These are phyloP conservation scores for Podotricha telesiphe DNA, from an alignment of 2,888 invertebrate species.

Conservation along the genomic window DNA sequence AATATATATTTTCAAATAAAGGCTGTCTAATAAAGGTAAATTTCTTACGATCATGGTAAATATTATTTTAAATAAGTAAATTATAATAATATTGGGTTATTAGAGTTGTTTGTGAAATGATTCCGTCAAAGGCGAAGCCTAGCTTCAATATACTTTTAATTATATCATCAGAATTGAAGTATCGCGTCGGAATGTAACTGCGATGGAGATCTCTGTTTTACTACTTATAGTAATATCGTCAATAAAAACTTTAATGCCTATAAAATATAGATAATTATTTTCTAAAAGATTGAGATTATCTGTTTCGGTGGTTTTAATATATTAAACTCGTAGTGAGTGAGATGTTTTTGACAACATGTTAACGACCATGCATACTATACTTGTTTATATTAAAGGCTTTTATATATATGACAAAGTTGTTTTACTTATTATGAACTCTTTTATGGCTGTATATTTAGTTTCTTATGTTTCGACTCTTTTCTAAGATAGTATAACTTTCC, in stretches of 20 bases:
- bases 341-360: neutral
- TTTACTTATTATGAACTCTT: neutral
- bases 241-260: conserved; percentile 7
- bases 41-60: neutral
- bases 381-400: neutral
- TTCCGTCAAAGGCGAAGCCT: neutral
- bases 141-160: conserved; percentile 10
- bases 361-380: neutral
- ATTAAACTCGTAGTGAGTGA: too few relatives aligned
- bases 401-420: neutral
- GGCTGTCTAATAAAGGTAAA: neutral
- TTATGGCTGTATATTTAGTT: conserved; percentile 3
- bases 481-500: neutral
- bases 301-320: neutral
- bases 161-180: neutral
- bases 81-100: neutral
- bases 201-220: neutral
- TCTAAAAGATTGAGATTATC: conserved; percentile 8
- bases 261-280: conserved; percentile 11
- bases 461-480: neutral
- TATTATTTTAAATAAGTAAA: neutral
- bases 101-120: neutral
- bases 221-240: neutral
- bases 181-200: neutral
- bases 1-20: neutral